A percentile compares a stretch with the other conserved stretches of the same genome.
Conservation (phyloP, 92 coral and sea anemone genomes). For the Pocillopora grandis region DNA sequence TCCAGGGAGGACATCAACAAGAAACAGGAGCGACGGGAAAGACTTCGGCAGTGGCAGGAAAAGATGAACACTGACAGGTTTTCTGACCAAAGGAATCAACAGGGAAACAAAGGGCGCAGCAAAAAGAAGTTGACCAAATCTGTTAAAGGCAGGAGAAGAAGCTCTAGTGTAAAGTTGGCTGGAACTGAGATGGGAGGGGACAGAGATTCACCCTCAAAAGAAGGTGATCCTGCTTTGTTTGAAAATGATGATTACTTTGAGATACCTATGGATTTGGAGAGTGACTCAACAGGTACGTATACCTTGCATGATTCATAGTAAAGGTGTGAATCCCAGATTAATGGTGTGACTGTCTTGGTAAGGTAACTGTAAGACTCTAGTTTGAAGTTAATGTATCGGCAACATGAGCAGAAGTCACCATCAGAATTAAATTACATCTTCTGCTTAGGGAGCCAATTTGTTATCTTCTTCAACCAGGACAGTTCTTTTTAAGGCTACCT, state of each 20-base stretch:
- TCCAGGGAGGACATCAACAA: slow-evolving; percentile 36
- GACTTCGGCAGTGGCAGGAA: slow-evolving; percentile 73
- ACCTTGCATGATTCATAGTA: background rate
- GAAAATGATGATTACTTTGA: slow-evolving; percentile 88
- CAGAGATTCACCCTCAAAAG: background rate
- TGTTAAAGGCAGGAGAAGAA: slow-evolving; percentile 29
- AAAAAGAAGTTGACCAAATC: slow-evolving; percentile 29
- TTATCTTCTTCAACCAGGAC: no score
- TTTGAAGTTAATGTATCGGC: no score
- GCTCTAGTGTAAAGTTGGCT: slow-evolving; percentile 33
- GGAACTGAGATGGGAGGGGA: slow-evolving; percentile 4
- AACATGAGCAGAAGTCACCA: no score
- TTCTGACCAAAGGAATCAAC: slow-evolving; percentile 29
- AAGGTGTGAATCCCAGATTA: no score
- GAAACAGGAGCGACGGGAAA: slow-evolving; percentile 72
- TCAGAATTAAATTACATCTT: no score
- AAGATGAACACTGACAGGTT: slow-evolving; percentile 25
- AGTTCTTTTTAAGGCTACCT: no score
- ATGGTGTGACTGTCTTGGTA: no score
- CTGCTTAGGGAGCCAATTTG: no score
- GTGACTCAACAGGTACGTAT: slow-evolving; percentile 84
- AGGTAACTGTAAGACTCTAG: no score
- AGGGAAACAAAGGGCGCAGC: slow-evolving; percentile 25
- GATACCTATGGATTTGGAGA: slow-evolving; percentile 96
- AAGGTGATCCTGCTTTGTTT: slow-evolving; percentile 28